These are phyloP conservation scores for Dioctria rufipes DNA, from an alignment of 2,888 invertebrate genomes.

Conservation along the genomic window DNA sequence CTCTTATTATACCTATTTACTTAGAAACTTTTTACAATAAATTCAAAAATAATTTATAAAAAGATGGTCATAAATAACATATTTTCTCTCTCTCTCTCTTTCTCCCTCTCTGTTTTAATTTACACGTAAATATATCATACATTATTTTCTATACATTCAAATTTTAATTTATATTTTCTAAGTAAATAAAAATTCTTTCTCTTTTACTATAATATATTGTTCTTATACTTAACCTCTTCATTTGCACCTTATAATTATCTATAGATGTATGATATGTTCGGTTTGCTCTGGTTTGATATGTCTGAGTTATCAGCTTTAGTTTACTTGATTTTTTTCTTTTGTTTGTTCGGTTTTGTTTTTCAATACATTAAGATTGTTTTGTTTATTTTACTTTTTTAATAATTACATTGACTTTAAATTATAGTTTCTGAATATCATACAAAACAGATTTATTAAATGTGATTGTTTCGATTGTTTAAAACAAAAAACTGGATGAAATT, in stretches of 20 bases:
- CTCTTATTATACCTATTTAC: constrained; percentile 6
- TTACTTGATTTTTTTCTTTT: background rate
- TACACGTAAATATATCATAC: constrained; percentile 42
- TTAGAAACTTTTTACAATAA: constrained; percentile 22
- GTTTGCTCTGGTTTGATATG: constrained; percentile 22
- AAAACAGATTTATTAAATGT: no score
- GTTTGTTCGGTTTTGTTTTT: background rate
- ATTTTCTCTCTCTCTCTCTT: background rate
- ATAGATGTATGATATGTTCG: background rate
- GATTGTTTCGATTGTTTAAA: no score
- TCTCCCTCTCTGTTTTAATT: constrained; percentile 2
- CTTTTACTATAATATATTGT: constrained; percentile 1
- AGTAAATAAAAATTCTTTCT: constrained; percentile 38
- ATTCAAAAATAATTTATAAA: constrained; percentile 28
- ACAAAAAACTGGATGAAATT: no score
- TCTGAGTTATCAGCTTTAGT: background rate
- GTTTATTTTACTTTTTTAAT: background rate
- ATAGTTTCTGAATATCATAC: no score
- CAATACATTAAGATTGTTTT: background rate
- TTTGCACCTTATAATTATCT: constrained; percentile 18
- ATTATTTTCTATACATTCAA: constrained; percentile 35
- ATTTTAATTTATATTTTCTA: constrained; percentile 21
- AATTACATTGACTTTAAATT: background rate
- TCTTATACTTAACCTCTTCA: background rate
- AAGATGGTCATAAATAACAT: constrained; percentile 35